Evolutionary conservation across 2,888 invertebrate genomes (phyloP).

Genomic region (Coleophora deauratella): DNA sequence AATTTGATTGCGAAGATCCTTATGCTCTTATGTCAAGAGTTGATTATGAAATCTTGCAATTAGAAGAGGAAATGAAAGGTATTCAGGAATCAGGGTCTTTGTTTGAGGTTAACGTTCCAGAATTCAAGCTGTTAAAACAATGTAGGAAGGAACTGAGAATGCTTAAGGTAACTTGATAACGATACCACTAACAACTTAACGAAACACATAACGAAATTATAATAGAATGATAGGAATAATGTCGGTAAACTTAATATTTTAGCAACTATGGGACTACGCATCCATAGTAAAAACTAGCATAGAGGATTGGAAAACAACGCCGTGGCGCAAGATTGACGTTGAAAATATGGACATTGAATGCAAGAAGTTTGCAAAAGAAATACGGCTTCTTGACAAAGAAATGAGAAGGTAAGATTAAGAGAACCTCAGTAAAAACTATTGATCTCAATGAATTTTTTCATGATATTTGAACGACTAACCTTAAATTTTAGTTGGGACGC

Average conservation of each 20-base stretch:
- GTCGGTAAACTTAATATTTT: slow-evolving; percentile 15
- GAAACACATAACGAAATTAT: no score
- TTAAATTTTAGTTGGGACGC: slow-evolving; percentile 83
- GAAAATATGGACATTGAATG: slow-evolving; percentile 99
- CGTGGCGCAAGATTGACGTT: slow-evolving; percentile 97
- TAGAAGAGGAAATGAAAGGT: slow-evolving; percentile 89
- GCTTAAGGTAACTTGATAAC: slow-evolving; percentile 77
- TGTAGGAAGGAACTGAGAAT: slow-evolving; percentile 92
- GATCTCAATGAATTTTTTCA: background rate
- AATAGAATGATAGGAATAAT: background rate
- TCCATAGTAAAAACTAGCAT: slow-evolving; percentile 92
- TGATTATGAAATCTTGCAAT: slow-evolving; percentile 82
- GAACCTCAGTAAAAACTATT: background rate
- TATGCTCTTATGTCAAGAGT: slow-evolving; percentile 85
- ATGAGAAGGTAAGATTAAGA: slow-evolving; percentile 78
- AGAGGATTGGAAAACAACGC: slow-evolving; percentile 97
- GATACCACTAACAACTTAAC: no score
- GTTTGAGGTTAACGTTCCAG: slow-evolving; percentile 96
- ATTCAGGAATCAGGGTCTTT: slow-evolving; percentile 93
- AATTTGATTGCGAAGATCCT: slow-evolving; percentile 82
- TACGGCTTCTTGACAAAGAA: slow-evolving; percentile 93
- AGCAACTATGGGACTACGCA: slow-evolving; percentile 97
- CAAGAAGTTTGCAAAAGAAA: slow-evolving; percentile 97
- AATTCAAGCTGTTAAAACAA: slow-evolving; percentile 93
- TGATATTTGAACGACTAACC: background rate